Conservation (phyloP, 1,140 invertebrate species). For the Myzus persicae region DNA sequence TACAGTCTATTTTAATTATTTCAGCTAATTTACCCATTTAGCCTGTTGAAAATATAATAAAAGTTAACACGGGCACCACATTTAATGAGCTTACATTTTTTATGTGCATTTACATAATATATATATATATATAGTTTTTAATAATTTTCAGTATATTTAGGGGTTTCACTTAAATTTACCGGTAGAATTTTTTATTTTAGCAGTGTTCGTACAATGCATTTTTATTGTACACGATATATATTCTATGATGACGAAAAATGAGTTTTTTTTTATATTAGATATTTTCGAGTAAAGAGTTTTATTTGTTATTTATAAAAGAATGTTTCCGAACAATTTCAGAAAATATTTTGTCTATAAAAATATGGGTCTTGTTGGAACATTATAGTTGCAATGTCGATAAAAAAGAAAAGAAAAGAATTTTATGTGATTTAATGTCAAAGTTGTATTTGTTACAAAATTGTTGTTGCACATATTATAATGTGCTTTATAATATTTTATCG, state of each 20-base stretch:
- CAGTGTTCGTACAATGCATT: background rate
- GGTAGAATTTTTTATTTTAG: background rate
- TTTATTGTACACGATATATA: background rate
- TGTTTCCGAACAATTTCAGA: background rate
- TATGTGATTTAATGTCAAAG: conserved; percentile 4
- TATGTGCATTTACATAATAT: background rate
- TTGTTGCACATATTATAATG: conserved; percentile 2
- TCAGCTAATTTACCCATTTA: background rate
- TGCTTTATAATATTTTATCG: background rate
- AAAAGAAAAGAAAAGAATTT: background rate
- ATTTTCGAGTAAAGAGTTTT: conserved; percentile 9
- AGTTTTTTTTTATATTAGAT: background rate
- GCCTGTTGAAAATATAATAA: conserved; percentile 5
- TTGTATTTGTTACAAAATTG: background rate
- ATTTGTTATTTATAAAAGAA: background rate
- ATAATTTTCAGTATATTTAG: background rate
- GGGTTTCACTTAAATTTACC: background rate
- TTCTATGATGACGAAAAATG: background rate
- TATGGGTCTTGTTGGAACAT: background rate
- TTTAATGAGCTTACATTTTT: conserved; percentile 9
- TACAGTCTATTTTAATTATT: background rate
- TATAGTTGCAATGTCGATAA: background rate
- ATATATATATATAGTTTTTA: background rate
- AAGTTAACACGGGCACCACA: background rate
- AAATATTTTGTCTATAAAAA: conserved; percentile 24